Percentiles rank a stretch among this genome's conserved stretches.
Conservation (phyloP, 2,113 vertebrate genomes). For the Caracal caracal region DNA sequence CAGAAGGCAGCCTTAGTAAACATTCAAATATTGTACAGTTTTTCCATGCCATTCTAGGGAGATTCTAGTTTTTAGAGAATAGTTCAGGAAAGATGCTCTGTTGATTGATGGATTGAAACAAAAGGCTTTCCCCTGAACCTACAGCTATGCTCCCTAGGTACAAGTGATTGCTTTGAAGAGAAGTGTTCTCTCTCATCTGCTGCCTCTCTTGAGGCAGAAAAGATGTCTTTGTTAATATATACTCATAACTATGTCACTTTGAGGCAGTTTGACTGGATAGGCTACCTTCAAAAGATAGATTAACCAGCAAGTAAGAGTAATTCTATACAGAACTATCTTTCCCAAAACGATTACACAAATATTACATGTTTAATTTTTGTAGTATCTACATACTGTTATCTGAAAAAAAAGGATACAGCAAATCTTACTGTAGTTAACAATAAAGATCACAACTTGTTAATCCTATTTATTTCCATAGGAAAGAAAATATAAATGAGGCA, state of each 20-base stretch:
- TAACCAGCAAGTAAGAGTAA: neutral
- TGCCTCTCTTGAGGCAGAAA: neutral
- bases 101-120: neutral
- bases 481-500: neutral
- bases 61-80: neutral
- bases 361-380: neutral
- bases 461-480: neutral
- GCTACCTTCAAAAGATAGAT: neutral
- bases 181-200: neutral
- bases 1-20: neutral
- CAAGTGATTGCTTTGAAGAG: neutral
- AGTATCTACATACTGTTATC: neutral
- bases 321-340: neutral
- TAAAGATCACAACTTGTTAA: neutral
- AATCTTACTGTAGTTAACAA: neutral
- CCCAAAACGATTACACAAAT: neutral
- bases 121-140: neutral
- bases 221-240: neutral
- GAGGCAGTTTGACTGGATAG: neutral
- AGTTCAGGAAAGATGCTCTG: neutral
- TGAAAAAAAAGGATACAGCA: neutral
- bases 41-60: neutral
- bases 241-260: neutral
- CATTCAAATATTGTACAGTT: neutral
- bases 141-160: neutral